Percentiles rank a stretch among this genome's conserved stretches.
Conservation (phyloP, 2,113 vertebrate genomes). For the Morone saxatilis region DNA sequence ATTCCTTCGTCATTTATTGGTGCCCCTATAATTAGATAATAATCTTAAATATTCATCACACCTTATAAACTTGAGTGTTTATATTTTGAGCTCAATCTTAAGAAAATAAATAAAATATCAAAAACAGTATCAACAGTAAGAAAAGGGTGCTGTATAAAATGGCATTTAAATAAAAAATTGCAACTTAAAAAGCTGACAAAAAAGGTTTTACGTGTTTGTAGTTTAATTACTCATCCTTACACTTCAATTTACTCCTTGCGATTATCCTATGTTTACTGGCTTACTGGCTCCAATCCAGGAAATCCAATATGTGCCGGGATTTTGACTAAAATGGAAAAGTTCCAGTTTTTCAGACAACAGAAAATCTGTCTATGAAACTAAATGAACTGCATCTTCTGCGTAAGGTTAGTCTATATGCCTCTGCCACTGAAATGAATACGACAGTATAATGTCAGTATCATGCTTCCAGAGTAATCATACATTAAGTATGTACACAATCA, state of each 20-base stretch:
- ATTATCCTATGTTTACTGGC: background rate
- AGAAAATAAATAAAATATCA: slow-evolving; percentile 73
- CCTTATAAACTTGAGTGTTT: slow-evolving; percentile 25
- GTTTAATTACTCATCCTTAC: background rate
- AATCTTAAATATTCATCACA: slow-evolving; percentile 30
- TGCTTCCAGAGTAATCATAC: slow-evolving; percentile 12
- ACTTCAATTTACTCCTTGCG: background rate
- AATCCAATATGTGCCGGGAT: background rate
- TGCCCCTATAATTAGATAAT: background rate
- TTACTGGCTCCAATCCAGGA: background rate
- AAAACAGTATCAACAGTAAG: slow-evolving; percentile 50
- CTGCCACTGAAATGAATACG: slow-evolving; percentile 5
- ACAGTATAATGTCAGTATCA: background rate
- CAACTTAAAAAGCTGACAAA: slow-evolving; percentile 30
- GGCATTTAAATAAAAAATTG: slow-evolving; percentile 42
- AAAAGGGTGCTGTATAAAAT: slow-evolving; percentile 47
- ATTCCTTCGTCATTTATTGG: slow-evolving; percentile 17
- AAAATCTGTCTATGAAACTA: background rate
- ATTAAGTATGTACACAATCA: background rate
- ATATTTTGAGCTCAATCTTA: slow-evolving; percentile 15
- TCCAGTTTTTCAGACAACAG: background rate
- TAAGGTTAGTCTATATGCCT: background rate
- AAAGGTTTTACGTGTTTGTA: slow-evolving; percentile 7
- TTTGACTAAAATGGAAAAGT: slow-evolving; percentile 1
- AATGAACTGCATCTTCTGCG: background rate